phyloP scores from a whole-genome alignment of 2,113 vertebrate genomes.

The Dipodomys spectabilis region DNA sequence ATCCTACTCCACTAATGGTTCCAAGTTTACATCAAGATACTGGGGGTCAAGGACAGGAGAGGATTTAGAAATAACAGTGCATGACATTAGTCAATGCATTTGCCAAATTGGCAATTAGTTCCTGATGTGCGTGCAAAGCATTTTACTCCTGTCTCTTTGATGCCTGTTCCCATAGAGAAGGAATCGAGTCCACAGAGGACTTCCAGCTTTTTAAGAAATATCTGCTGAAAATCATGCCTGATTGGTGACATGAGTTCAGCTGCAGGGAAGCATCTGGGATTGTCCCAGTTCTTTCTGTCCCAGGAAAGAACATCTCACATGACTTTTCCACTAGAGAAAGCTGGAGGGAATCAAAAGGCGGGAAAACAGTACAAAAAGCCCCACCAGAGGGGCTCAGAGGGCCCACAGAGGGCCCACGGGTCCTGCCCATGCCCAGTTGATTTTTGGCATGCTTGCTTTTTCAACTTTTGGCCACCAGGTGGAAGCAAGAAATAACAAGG shows the following conservation, averaged over 20 bases:
- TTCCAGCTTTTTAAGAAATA: slow-evolving; percentile 69
- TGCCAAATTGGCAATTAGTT: slow-evolving; percentile 83
- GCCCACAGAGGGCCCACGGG: background rate
- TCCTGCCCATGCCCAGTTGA: background rate
- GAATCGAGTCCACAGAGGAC: slow-evolving; percentile 50
- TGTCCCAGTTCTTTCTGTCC: slow-evolving; percentile 28
- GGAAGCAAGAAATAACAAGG: slow-evolving; percentile 85
- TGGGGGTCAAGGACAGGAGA: slow-evolving; percentile 88
- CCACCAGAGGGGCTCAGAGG: background rate
- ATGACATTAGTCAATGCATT: slow-evolving; percentile 83
- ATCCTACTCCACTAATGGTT: slow-evolving; percentile 87
- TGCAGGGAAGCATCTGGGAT: slow-evolving; percentile 67
- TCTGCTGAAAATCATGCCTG: slow-evolving; percentile 73
- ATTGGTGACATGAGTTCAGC: slow-evolving; percentile 64
- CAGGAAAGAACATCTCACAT: slow-evolving; percentile 8
- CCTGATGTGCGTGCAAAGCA: slow-evolving; percentile 68
- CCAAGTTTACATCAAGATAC: slow-evolving; percentile 89
- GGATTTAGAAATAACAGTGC: slow-evolving; percentile 88
- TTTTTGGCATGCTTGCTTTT: slow-evolving; percentile 71
- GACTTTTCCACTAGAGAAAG: slow-evolving; percentile 59
- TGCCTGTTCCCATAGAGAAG: slow-evolving; percentile 68
- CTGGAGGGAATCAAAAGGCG: slow-evolving; percentile 71
- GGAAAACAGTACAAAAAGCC: slow-evolving; percentile 5
- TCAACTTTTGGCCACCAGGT: slow-evolving; percentile 84
- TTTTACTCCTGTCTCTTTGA: slow-evolving; percentile 79